phyloP scores from a whole-genome alignment of 2,888 invertebrate genomes.

The Dicranocentrus wangi region DNA sequence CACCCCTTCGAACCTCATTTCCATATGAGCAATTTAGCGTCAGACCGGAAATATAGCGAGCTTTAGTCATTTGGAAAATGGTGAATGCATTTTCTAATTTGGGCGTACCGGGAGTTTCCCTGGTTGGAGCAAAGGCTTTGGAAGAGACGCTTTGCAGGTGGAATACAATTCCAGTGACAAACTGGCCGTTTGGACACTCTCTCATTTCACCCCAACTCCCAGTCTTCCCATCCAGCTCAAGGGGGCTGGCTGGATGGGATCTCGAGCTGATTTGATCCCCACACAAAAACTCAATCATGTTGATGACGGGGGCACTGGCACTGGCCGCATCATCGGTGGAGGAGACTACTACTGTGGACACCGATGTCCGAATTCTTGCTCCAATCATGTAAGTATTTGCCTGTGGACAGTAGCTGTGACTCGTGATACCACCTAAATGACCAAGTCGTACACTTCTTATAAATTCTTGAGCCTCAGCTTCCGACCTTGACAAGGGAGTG shows the following conservation, averaged over 20 bases:
- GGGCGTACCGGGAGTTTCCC: not conserved
- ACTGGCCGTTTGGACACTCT: conserved; percentile 16
- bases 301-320: not conserved
- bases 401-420: not conserved
- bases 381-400: conserved; percentile 16
- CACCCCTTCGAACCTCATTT: not conserved
- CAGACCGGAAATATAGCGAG: conserved; percentile 20
- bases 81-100: not conserved
- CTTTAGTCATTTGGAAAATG: conserved; percentile 14
- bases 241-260: not conserved
- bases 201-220: conserved; percentile 17
- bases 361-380: conserved; percentile 15
- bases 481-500: too few species aligned
- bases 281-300: conserved; percentile 22
- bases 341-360: too few species aligned
- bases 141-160: not conserved
- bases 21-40: conserved; percentile 19
- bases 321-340: too few species aligned
- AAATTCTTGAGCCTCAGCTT: too few species aligned
- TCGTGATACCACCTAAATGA: not conserved
- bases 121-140: not conserved
- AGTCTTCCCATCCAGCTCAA: conserved; percentile 6
- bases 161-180: conserved; percentile 2
- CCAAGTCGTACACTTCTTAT: too few species aligned
- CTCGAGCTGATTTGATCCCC: not conserved